These are phyloP conservation scores for Heterotilapia buettikoferi DNA, from an alignment of 2,113 vertebrate genomes.

Conservation along the genomic window DNA sequence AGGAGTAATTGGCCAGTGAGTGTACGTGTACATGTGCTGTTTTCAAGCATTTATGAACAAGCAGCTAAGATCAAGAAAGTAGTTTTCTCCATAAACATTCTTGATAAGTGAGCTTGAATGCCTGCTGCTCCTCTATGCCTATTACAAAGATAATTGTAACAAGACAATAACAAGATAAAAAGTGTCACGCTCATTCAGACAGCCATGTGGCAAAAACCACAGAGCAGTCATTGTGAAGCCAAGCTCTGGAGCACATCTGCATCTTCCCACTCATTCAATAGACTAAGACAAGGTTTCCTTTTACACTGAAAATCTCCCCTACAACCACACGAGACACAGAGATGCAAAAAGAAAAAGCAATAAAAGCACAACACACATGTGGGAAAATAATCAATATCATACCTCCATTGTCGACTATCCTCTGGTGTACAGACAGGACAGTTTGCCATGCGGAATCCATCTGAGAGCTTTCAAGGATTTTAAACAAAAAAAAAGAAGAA, in stretches of 20 bases:
- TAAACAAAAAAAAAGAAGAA: background rate
- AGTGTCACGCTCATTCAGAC: background rate
- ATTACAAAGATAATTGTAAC: background rate
- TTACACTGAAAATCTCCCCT: background rate
- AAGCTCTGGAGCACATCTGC: background rate
- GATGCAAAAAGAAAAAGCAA: background rate
- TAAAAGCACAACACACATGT: background rate
- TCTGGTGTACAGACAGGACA: conserved; percentile 47
- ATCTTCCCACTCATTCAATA: background rate
- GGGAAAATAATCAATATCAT: background rate
- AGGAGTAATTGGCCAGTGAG: background rate
- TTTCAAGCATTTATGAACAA: background rate
- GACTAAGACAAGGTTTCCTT: background rate
- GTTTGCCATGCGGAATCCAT: conserved; percentile 65
- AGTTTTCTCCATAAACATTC: background rate
- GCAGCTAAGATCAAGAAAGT: background rate
- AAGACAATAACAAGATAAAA: background rate
- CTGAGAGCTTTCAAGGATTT: background rate
- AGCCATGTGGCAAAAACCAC: conserved; percentile 4
- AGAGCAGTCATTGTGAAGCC: conserved; percentile 17
- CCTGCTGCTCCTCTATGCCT: background rate
- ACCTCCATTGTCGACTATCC: conserved; percentile 72
- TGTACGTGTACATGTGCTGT: background rate
- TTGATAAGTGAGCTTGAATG: background rate
- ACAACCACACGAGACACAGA: background rate